Percentiles rank a stretch among this genome's conserved stretches.
phyloP scores from a whole-genome alignment of 2,797 vertebrate genomes.

The Argentina silus region DNA sequence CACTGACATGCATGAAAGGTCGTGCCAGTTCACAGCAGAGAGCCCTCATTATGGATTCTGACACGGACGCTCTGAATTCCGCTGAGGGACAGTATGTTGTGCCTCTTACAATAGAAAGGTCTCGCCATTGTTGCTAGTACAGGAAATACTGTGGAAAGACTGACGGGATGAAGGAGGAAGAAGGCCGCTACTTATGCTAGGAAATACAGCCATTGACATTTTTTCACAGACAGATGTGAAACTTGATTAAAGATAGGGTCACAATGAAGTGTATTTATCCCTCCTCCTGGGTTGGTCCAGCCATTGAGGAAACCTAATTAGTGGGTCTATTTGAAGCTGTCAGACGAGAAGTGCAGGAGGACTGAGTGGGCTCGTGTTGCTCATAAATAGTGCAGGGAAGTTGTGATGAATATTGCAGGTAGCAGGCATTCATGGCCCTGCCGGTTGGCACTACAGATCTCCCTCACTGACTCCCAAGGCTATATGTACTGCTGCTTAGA shows the following conservation, averaged over 20 bases:
- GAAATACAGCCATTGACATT: neutral
- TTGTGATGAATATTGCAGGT: conserved; percentile 72
- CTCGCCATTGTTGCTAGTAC: conserved; percentile 9
- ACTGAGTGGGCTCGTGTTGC: conserved; percentile 71
- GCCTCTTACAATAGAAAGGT: conserved; percentile 35
- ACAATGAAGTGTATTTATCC: conserved; percentile 40
- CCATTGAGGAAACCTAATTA: conserved; percentile 47
- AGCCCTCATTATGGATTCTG: conserved; percentile 54
- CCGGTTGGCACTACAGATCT: conserved; percentile 30
- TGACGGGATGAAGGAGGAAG: neutral
- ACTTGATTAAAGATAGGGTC: neutral
- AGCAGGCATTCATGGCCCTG: conserved; percentile 58
- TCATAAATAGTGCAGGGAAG: conserved; percentile 84
- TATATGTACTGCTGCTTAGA: conserved; percentile 17
- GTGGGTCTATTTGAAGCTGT: conserved; percentile 62
- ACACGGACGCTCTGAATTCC: conserved; percentile 39
- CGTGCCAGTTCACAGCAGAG: conserved; percentile 20
- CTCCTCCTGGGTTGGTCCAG: conserved; percentile 47
- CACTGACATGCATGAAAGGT: conserved; percentile 9
- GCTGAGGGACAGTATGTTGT: conserved; percentile 40
- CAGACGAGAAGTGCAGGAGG: conserved; percentile 68
- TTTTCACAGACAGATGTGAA: neutral
- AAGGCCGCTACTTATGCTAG: neutral
- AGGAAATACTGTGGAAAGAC: conserved; percentile 1
- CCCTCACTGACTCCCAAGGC: conserved; percentile 27